phyloP scores from a whole-genome alignment of 2,888 invertebrate genomes.

The Endotricha flammealis region DNA sequence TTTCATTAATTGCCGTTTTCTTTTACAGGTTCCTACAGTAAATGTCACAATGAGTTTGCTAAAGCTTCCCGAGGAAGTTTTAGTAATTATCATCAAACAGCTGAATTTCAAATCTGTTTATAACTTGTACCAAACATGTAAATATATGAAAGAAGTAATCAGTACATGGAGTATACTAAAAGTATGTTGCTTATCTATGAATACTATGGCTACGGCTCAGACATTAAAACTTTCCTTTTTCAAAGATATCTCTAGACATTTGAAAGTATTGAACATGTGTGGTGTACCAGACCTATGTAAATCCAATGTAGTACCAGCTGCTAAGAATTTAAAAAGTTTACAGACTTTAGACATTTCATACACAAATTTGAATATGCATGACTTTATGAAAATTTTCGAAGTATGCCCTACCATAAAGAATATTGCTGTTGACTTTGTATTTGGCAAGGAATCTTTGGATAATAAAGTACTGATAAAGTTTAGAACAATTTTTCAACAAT shows the following conservation, averaged over 20 bases:
- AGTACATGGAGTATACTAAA: constrained; percentile 34
- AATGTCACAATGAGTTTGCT: constrained; percentile 24
- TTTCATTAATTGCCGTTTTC: no score
- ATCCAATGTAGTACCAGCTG: constrained; percentile 34
- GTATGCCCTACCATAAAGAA: constrained; percentile 49
- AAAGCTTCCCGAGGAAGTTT: constrained; percentile 53
- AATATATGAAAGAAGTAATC: constrained; percentile 34
- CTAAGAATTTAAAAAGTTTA: constrained; percentile 42
- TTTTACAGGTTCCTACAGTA: constrained; percentile 18
- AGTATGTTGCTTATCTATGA: constrained; percentile 40
- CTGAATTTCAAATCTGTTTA: constrained; percentile 41
- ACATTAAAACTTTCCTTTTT: constrained; percentile 44
- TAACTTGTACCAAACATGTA: constrained; percentile 42
- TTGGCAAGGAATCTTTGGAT: constrained; percentile 25
- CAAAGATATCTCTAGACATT: constrained; percentile 37
- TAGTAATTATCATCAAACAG: constrained; percentile 47
- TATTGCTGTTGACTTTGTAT: constrained; percentile 44
- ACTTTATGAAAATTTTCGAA: constrained; percentile 44
- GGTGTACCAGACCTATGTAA: constrained; percentile 46
- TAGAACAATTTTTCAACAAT: constrained; percentile 44
- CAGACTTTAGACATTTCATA: constrained; percentile 50
- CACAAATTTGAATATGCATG: constrained; percentile 45
- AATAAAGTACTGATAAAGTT: constrained; percentile 27
- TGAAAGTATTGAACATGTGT: constrained; percentile 45
- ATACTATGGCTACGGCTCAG: constrained; percentile 38